A percentile compares a stretch with the other conserved stretches of the same genome.
These are phyloP conservation scores for Halcyon leucocephala DNA, from an alignment of 2,797 vertebrate species.

Conservation along the genomic window DNA sequence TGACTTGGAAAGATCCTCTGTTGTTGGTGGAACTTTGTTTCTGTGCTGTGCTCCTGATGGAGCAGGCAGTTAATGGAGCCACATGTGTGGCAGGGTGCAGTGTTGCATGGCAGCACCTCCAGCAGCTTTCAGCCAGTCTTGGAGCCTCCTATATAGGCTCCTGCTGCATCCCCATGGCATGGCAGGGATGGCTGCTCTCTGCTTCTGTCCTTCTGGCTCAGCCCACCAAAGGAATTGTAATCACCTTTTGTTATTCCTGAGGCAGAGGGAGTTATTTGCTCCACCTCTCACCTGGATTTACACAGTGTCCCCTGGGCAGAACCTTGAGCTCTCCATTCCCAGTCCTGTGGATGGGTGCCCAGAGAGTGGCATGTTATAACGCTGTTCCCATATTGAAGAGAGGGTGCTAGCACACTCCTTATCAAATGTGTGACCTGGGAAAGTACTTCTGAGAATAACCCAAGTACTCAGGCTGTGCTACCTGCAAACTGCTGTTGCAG, in stretches of 20 bases:
- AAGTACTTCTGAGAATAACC: not conserved
- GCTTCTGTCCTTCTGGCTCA: not conserved
- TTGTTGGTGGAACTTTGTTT: not conserved
- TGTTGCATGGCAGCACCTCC: rapidly evolving
- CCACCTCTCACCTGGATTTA: not conserved
- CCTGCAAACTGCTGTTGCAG: not conserved
- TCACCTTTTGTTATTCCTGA: not conserved
- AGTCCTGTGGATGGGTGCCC: not conserved
- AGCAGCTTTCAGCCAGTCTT: not conserved
- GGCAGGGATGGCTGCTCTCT: not conserved
- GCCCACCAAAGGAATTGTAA: not conserved
- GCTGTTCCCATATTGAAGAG: not conserved
- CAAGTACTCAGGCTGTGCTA: not conserved
- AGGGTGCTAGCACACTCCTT: not conserved
- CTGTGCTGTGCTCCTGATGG: not conserved
- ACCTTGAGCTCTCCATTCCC: not conserved
- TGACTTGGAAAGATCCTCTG: not conserved
- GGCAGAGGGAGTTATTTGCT: not conserved
- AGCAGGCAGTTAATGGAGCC: not conserved
- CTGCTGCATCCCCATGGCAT: rapidly evolving
- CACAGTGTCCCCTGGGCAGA: not conserved
- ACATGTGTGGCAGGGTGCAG: rapidly evolving
- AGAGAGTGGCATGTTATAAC: not conserved
- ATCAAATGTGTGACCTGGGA: not conserved
- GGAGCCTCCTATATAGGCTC: not conserved